These are phyloP conservation scores for Atta colombica DNA, from an alignment of 1,140 invertebrate genomes.

Conservation along the genomic window DNA sequence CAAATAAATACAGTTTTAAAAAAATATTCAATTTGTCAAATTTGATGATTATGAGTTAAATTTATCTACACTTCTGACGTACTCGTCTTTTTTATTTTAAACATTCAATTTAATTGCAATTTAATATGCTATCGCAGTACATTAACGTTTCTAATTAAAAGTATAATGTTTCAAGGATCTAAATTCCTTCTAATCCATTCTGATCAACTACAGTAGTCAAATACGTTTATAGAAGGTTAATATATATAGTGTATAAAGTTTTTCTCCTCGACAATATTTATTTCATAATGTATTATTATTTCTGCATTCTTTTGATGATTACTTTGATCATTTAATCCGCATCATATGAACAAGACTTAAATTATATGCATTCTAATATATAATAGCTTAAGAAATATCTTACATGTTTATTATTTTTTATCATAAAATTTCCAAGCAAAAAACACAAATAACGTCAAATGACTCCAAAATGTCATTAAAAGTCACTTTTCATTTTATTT, in stretches of 20 bases:
- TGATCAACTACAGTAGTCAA: conserved; percentile 70
- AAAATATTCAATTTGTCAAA: conserved; percentile 3
- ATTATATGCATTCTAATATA: not conserved
- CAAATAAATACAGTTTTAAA: not conserved
- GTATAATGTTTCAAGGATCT: conserved; percentile 68
- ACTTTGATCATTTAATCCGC: not conserved
- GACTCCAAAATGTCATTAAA: no score
- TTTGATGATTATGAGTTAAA: conserved; percentile 2
- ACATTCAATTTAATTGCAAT: not conserved
- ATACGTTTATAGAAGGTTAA: conserved; percentile 72
- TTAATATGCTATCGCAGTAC: not conserved
- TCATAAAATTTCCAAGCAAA: no score
- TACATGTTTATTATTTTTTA: not conserved
- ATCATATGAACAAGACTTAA: not conserved
- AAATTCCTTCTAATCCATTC: conserved; percentile 61
- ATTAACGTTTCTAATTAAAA: conserved; percentile 39
- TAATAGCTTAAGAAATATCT: not conserved
- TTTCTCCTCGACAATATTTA: conserved; percentile 43
- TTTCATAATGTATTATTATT: conserved; percentile 32
- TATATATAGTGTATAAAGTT: conserved; percentile 41
- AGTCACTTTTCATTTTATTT: no score
- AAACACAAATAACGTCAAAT: no score
- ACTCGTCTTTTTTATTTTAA: not conserved
- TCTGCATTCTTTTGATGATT: not conserved
- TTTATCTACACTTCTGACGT: not conserved